phyloP scores from a whole-genome alignment of 2,113 vertebrate genomes.

The Phalacrocorax pelagicus region DNA sequence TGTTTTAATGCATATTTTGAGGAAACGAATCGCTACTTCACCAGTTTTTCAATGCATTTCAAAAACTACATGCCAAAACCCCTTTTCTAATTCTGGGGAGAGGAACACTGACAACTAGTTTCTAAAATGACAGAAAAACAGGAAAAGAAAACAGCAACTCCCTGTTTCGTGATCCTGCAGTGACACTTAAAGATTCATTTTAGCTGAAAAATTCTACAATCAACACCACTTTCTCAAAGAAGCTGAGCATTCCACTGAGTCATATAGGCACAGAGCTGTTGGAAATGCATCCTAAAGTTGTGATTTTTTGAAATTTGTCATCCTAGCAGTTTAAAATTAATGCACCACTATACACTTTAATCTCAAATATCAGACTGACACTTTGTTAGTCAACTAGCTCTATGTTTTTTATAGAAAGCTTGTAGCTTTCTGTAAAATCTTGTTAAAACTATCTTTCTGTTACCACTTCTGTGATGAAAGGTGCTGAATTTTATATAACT shows the following conservation, averaged over 20 bases:
- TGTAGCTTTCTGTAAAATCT: not conserved
- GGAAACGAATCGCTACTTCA: not conserved
- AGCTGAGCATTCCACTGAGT: not conserved
- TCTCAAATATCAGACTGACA: not conserved
- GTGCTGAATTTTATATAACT: not conserved
- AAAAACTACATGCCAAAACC: not conserved
- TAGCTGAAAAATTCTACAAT: not conserved
- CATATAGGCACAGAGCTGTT: not conserved
- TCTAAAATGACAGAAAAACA: not conserved
- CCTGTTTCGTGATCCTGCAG: not conserved
- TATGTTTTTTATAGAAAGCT: not conserved
- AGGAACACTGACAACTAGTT: not conserved
- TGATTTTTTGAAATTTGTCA: not conserved
- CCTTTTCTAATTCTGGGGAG: not conserved
- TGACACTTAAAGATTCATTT: not conserved
- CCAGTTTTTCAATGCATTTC: not conserved
- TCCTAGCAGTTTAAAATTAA: not conserved
- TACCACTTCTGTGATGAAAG: not conserved
- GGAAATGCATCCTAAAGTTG: not conserved
- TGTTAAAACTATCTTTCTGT: not conserved
- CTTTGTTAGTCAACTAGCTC: not conserved
- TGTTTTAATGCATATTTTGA: not conserved
- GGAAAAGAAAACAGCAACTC: not conserved
- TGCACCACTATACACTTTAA: not conserved
- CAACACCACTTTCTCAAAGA: not conserved